Conservation (phyloP, 2,113 vertebrate species). For the Proterorhinus semilunaris region DNA sequence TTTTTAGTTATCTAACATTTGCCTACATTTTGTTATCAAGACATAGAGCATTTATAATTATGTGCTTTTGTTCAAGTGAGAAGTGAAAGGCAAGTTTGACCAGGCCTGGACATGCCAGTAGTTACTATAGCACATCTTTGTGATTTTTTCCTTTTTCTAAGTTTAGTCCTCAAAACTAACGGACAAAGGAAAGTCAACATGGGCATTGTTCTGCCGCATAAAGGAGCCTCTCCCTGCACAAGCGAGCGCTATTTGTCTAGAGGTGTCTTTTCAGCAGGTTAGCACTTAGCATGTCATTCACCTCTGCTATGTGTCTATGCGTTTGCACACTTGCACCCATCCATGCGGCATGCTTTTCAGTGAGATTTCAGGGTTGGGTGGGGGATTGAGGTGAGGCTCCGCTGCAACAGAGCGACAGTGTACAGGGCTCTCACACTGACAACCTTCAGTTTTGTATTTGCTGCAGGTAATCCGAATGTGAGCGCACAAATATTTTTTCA, state of each 20-base stretch:
- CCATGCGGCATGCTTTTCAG: slow-evolving; percentile 47
- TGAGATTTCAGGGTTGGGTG: slow-evolving; percentile 36
- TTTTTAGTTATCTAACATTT: background rate
- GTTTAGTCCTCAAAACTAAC: slow-evolving; percentile 70
- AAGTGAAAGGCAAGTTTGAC: slow-evolving; percentile 58
- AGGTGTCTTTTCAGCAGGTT: slow-evolving; percentile 74
- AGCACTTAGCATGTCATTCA: slow-evolving; percentile 64
- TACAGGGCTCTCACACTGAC: slow-evolving; percentile 65
- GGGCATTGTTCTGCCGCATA: slow-evolving; percentile 70
- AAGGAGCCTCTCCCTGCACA: slow-evolving; percentile 75
- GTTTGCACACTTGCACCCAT: slow-evolving; percentile 45
- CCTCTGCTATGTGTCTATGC: slow-evolving; percentile 38
- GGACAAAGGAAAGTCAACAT: slow-evolving; percentile 79
- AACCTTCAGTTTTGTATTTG: slow-evolving; percentile 67
- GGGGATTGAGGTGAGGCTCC: slow-evolving; percentile 61
- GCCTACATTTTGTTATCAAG: background rate
- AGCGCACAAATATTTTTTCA: slow-evolving; percentile 73
- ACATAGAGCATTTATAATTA: background rate
- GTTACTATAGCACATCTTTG: slow-evolving; percentile 59
- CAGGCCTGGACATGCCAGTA: slow-evolving; percentile 67
- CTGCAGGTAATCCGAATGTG: slow-evolving; percentile 62
- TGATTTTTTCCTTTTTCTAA: slow-evolving; percentile 54
- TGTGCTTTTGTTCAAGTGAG: slow-evolving; percentile 3
- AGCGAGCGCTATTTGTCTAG: slow-evolving; percentile 67
- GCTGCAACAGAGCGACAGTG: slow-evolving; percentile 77